phyloP scores from a whole-genome alignment of 2,797 vertebrate genomes.

The Tangara arthus region DNA sequence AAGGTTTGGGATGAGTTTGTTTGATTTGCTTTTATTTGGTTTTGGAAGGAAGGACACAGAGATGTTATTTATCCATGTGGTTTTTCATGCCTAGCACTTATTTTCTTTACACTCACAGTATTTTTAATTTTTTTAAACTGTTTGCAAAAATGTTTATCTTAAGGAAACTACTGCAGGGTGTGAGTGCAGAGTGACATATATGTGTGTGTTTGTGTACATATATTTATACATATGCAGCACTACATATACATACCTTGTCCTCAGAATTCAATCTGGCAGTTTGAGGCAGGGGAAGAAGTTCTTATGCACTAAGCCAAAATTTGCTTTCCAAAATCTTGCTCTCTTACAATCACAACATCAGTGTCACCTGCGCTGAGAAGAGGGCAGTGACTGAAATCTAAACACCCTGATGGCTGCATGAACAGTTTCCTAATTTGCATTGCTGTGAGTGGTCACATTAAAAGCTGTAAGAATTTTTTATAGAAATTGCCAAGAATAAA shows the following conservation, averaged over 20 bases:
- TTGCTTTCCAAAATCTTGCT: neutral
- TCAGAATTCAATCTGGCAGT: neutral
- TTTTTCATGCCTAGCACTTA: neutral
- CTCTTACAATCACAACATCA: rapidly evolving
- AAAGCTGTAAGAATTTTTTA: neutral
- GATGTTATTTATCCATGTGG: neutral
- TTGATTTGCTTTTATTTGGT: neutral
- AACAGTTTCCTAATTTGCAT: neutral
- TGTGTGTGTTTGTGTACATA: neutral
- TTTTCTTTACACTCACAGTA: neutral
- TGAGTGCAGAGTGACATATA: neutral
- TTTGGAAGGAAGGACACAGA: neutral
- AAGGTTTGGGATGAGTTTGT: neutral
- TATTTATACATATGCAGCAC: neutral
- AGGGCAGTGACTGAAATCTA: neutral
- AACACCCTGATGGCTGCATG: neutral
- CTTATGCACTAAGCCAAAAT: neutral
- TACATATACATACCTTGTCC: neutral
- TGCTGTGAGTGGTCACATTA: neutral
- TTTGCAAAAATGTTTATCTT: neutral
- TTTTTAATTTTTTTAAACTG: neutral
- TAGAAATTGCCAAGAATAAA: neutral
- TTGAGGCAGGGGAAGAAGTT: neutral
- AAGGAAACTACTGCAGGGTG: neutral
- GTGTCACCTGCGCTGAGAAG: neutral